These are phyloP conservation scores for Sinella curviseta DNA, from an alignment of 1,140 invertebrate species.

Conservation along the genomic window DNA sequence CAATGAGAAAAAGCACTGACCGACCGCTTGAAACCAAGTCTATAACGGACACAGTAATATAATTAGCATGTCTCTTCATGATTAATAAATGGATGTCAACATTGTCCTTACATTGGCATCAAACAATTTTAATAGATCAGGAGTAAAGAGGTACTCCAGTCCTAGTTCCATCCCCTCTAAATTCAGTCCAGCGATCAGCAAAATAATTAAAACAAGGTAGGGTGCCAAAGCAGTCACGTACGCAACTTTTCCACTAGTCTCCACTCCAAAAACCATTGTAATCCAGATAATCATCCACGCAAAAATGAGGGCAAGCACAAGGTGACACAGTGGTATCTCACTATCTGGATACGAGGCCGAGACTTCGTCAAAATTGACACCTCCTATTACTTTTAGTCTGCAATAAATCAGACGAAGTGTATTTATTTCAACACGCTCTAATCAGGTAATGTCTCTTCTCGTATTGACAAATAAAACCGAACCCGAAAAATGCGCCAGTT, in stretches of 20 bases:
- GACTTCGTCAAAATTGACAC: too few species aligned
- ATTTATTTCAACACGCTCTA: too few species aligned
- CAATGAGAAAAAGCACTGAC: conserved; percentile 22
- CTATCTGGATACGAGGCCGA: too few species aligned
- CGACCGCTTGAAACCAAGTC: conserved; percentile 1
- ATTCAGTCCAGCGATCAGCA: background rate
- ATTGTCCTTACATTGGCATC: background rate
- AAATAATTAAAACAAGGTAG: background rate
- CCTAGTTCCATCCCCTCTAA: background rate
- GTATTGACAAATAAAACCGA: background rate
- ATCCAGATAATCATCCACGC: background rate
- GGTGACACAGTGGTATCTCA: background rate
- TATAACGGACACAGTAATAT: background rate
- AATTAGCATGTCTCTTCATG: background rate
- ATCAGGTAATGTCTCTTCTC: too few species aligned
- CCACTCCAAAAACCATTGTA: background rate
- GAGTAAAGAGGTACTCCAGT: background rate
- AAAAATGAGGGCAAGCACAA: background rate
- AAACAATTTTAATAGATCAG: background rate
- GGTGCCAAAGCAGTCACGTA: background rate
- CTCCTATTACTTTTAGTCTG: too few species aligned
- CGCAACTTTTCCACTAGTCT: background rate
- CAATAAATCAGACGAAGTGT: too few species aligned
- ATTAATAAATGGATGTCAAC: background rate
- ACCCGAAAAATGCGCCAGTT: background rate